Evolutionary conservation across 2,797 vertebrate genomes (phyloP), one percentile per base, ranked within the genome.

Genomic region (Neostethus bicornis): DNA sequence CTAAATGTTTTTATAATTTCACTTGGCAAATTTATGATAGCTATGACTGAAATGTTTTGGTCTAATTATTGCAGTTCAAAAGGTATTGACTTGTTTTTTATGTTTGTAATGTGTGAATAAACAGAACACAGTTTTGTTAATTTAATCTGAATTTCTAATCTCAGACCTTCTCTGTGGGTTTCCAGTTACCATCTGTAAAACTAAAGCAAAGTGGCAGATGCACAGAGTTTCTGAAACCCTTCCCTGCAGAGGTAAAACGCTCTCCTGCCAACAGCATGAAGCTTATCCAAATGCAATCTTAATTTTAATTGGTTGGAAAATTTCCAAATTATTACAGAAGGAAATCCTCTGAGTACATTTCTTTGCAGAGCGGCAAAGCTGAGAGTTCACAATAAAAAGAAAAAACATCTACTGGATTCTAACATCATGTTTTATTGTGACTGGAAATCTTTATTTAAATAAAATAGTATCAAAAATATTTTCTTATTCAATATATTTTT

Each of bases 131-230:
- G 5, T 32, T 56, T 60, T n/a, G n/a, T n/a, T n/a, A n/a, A n/a
- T n/a, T n/a, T 68, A 50, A 32, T 58, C 47, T 19, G 10, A 35
- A 39, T 26, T 0, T 13, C 26, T 49, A 65, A 73, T 44, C 69
- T 65, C 6, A 46, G 70, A 48, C 45, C 68, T 9, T 20, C 23
- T 34, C 54, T 14, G 28, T 6, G 8, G 28, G 32, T 23, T 35
- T 25, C 53, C 50, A 42, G 14, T 47, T 56, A 49, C 16, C 52
- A 44, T 44, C 4, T 29, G 3, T 25, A 12, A 24, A 63, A 62
- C 41, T 42, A 63, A 73, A 73, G 70, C 58, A 66, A 70, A 39
- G 73, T 62, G 57, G 65, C 65, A 66, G 69, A 66, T 73, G 61
- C 2, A 5, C 42, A 5, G 13, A 43, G 49, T 66, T 51, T 39